These are phyloP conservation scores for Artibeus jamaicensis DNA, from an alignment of 2,797 vertebrate species.

Conservation along the genomic window DNA sequence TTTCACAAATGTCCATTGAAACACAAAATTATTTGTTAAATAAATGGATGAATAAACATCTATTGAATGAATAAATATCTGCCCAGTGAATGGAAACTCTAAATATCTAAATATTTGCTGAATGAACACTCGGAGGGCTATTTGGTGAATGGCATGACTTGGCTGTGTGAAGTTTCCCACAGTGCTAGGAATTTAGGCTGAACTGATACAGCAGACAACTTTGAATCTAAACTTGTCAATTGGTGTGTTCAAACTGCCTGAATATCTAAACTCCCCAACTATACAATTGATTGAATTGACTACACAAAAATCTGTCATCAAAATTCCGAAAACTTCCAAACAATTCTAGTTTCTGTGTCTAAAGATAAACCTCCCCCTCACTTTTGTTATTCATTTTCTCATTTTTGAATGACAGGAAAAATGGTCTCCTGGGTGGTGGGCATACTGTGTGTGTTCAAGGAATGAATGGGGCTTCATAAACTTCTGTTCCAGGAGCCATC, in stretches of 20 bases:
- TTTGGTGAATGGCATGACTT: constrained; percentile 39
- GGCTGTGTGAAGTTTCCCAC: constrained; percentile 33
- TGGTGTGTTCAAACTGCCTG: background rate
- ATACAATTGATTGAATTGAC: background rate
- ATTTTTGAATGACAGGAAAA: constrained; percentile 35
- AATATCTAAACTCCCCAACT: background rate
- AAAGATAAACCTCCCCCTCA: background rate
- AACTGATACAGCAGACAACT: constrained; percentile 6
- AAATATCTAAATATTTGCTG: constrained; percentile 36
- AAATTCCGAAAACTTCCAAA: constrained; percentile 35
- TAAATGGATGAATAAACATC: constrained; percentile 3
- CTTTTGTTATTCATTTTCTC: constrained; percentile 39
- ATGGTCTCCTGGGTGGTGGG: constrained; percentile 22
- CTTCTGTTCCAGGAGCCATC: constrained; percentile 33
- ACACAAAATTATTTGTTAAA: background rate
- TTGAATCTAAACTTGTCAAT: constrained; percentile 40
- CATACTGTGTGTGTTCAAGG: constrained; percentile 36
- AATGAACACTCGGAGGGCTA: constrained; percentile 25
- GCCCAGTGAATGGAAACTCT: constrained; percentile 21
- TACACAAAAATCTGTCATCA: background rate
- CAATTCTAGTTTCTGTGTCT: constrained; percentile 15
- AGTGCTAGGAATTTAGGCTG: constrained; percentile 23
- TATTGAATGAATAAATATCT: constrained; percentile 26
- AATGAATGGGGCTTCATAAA: constrained; percentile 35
- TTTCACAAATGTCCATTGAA: background rate